phyloP scores from a whole-genome alignment of 2,888 invertebrate genomes.

The Drosophila anomelani region DNA sequence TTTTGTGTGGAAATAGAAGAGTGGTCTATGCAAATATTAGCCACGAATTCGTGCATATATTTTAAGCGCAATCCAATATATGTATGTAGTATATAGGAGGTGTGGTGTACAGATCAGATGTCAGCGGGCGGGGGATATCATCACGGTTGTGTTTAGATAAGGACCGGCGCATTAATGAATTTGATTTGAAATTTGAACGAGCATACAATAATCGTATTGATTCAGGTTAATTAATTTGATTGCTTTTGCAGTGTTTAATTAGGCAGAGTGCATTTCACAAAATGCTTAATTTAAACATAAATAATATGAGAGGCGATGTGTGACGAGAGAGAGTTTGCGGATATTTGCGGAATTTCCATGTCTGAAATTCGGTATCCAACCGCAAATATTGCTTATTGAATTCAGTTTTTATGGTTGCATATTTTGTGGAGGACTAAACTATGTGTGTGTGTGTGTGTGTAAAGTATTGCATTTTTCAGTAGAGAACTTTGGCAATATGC shows the following conservation, averaged over 20 bases:
- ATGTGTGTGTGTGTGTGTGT: not conserved
- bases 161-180: slow-evolving; percentile 41
- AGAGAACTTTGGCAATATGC: not conserved
- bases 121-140: slow-evolving; percentile 2
- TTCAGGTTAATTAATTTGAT: slow-evolving; percentile 59
- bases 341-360: not conserved
- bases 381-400: slow-evolving; percentile 13
- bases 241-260: slow-evolving; percentile 40
- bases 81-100: slow-evolving; percentile 1
- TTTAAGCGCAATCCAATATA: slow-evolving; percentile 16
- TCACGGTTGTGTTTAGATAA: slow-evolving; percentile 33
- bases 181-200: slow-evolving; percentile 38
- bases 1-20: slow-evolving; percentile 4
- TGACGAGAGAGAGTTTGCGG: too few species aligned
- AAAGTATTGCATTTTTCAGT: not conserved
- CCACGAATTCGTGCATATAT: slow-evolving; percentile 10
- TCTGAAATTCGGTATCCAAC: not conserved
- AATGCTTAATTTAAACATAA: slow-evolving; percentile 15
- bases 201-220: slow-evolving; percentile 35
- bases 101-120: slow-evolving; percentile 6
- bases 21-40: slow-evolving; percentile 27
- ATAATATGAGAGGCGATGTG: not conserved
- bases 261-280: slow-evolving; percentile 28
- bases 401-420: not conserved
- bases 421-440: not conserved